phyloP scores from a whole-genome alignment of 2,797 vertebrate genomes.

The Austrolebias charrua region DNA sequence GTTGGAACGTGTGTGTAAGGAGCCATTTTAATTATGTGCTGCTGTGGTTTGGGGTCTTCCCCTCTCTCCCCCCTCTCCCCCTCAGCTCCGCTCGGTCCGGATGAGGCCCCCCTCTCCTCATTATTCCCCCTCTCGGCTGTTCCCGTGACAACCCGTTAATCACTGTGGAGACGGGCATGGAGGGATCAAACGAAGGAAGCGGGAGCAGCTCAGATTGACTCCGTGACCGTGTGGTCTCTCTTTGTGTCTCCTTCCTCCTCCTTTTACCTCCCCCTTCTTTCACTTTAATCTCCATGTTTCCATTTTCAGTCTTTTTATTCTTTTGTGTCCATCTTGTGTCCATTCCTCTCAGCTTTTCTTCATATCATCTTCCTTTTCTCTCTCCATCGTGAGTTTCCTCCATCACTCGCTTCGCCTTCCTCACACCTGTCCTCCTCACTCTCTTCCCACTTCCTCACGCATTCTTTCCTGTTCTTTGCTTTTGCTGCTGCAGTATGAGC shows the following conservation, averaged over 20 bases:
- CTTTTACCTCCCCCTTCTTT: slow-evolving; percentile 1
- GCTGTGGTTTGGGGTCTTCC: slow-evolving; percentile 67
- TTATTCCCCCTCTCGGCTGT: slow-evolving; percentile 61
- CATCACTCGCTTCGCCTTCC: slow-evolving; percentile 17
- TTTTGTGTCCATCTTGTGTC: slow-evolving; percentile 1
- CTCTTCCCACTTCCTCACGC: slow-evolving; percentile 1
- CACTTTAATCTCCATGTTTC: slow-evolving; percentile 17
- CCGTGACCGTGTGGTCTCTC: slow-evolving; percentile 51
- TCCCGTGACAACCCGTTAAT: slow-evolving; percentile 76
- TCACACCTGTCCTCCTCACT: slow-evolving; percentile 8
- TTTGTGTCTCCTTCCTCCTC: slow-evolving; percentile 1
- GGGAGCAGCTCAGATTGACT: slow-evolving; percentile 67
- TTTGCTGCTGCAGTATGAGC: slow-evolving; percentile 69
- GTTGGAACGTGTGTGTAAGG: slow-evolving; percentile 68
- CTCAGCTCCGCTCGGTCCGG: slow-evolving; percentile 14
- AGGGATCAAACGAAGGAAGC: slow-evolving; percentile 64
- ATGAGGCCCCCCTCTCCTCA: slow-evolving; percentile 6
- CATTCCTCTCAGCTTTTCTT: neutral
- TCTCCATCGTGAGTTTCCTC: slow-evolving; percentile 2
- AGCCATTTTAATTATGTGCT: slow-evolving; percentile 74
- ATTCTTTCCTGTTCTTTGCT: slow-evolving; percentile 25
- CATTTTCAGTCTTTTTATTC: neutral
- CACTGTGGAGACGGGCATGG: slow-evolving; percentile 68
- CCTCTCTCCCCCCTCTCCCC: slow-evolving; percentile 23
- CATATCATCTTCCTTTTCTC: neutral